Evolutionary conservation across 2,797 vertebrate species (phyloP), one percentile per base, ranked within the genome.

Genomic region (Adelosebastes latens): DNA sequence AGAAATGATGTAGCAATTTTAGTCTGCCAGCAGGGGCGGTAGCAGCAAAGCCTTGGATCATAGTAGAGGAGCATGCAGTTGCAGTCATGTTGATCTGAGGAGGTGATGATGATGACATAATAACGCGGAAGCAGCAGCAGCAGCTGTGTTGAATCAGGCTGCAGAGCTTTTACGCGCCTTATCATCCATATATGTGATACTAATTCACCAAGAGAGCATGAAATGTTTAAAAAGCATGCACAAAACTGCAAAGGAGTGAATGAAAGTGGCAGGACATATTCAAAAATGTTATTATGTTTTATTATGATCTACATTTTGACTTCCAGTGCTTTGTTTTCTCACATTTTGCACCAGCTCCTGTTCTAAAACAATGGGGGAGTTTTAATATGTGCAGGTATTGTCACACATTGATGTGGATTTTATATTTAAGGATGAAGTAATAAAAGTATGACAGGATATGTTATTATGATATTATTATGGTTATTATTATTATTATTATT

Each of bases 1-100:
- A 82, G 86, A 95, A 94, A 93, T 72, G 92, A 0, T 91, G 91
- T 64, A 89, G 67, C 74, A 77, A 82, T 82, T 84, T 27, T 0
- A 6, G 0, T 0, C 1, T 46, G 7, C 82, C 90, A 4, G 12
- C 3, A 6, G 90, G 14, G 84, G 92, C 81, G 53, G n/a, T 22
- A 18, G 46, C 10, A 1, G 27, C 0, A 31, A 72, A 24, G 27
- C 4, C 27, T 4, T 39, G 14, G 7, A 56, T 60, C 8, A 18
- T 4, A 18, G 42, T 46, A 16, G 27, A 63, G 20, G 63, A 42
- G 4, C n/a, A n/a, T 4, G 20, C 58, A 16, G 25, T 2, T 18
- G 42, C 16, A 18, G 42, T 46, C 14, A 3, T 24, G 29, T 3
- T 1, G 20, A n/a, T 25, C 3, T 31, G 27, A 12, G 20, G 42